Evolutionary conservation across 2,797 vertebrate species (phyloP).

Genomic region (Micrastur ruficollis): DNA sequence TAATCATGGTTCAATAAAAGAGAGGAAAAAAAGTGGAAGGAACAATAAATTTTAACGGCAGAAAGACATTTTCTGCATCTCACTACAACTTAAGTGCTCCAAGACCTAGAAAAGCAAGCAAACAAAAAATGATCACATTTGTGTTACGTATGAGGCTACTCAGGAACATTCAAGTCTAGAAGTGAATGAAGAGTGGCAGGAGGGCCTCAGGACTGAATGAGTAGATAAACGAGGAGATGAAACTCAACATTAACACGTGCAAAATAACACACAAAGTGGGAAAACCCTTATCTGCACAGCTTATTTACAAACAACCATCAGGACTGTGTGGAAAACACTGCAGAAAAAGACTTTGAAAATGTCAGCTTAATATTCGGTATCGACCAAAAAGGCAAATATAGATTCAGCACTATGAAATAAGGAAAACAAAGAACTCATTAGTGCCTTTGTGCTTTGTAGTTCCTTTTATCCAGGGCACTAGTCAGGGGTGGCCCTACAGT

Average conservation of each 20-base stretch:
- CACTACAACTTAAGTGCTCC: background rate
- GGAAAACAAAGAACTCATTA: background rate
- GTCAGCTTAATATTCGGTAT: background rate
- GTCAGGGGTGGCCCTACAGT: background rate
- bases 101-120: background rate
- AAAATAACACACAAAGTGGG: background rate
- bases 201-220: background rate
- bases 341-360: background rate
- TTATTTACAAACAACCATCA: background rate
- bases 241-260: background rate
- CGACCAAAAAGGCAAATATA: background rate
- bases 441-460: background rate
- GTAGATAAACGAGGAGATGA: background rate
- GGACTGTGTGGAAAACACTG: background rate
- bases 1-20: background rate
- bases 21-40: background rate
- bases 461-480: background rate
- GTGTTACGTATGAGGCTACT: background rate
- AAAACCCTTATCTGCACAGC: background rate
- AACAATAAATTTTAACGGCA: background rate
- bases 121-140: background rate
- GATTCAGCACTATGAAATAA: background rate
- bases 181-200: background rate
- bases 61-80: background rate
- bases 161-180: background rate